These are phyloP conservation scores for Brachystomella parvula DNA, from an alignment of 1,140 invertebrate genomes.

Conservation along the genomic window DNA sequence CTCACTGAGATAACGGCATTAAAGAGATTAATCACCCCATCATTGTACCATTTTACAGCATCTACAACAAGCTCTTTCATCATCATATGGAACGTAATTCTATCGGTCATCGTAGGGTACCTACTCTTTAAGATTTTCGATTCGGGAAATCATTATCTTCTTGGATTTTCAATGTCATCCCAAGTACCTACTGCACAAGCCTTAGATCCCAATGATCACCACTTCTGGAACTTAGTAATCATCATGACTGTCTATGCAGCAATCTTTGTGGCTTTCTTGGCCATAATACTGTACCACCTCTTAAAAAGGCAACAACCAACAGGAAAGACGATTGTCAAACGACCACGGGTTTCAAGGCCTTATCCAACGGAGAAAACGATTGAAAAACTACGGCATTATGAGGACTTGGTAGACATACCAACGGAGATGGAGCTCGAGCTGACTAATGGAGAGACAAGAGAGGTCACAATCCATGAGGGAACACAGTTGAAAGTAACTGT, in stretches of 20 bases:
- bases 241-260: not conserved
- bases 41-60: not conserved
- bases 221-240: not conserved
- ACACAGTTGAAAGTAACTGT: too few species aligned
- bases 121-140: not conserved
- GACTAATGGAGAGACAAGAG: too few species aligned
- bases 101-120: not conserved
- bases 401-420: too few species aligned
- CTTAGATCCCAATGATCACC: not conserved
- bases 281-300: too few species aligned
- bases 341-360: too few species aligned
- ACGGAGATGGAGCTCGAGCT: too few species aligned
- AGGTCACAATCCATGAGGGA: too few species aligned
- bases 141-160: not conserved
- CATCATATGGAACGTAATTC: not conserved
- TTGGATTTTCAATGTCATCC: not conserved
- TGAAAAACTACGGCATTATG: too few species aligned
- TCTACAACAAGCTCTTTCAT: not conserved
- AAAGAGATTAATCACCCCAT: not conserved
- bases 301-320: too few species aligned
- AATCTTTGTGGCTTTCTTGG: not conserved
- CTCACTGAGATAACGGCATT: not conserved
- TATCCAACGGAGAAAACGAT: too few species aligned
- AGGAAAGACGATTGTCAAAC: too few species aligned
- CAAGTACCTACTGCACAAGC: not conserved